Evolutionary conservation across 2,113 vertebrate species (phyloP).

Genomic region (Tylochromis polylepis): DNA sequence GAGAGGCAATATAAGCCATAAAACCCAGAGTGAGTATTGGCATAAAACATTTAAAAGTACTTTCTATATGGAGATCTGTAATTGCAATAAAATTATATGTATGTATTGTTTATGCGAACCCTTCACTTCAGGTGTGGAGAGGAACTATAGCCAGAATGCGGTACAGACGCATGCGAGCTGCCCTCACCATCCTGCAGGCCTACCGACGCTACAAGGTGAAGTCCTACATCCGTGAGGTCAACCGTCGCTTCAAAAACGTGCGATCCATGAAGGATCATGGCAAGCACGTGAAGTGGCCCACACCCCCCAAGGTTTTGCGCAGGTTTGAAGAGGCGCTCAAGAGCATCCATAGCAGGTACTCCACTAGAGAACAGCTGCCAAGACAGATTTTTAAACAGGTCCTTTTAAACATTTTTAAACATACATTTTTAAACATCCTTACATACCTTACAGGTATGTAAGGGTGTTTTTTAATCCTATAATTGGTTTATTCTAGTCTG

Average conservation of each 20-base stretch:
- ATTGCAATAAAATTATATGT: background rate
- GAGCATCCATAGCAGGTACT: constrained; percentile 84
- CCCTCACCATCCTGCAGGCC: constrained; percentile 77
- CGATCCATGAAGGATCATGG: constrained; percentile 82
- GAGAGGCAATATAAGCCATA: background rate
- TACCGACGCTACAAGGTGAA: constrained; percentile 92
- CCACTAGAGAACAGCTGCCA: background rate
- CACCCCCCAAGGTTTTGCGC: constrained; percentile 85
- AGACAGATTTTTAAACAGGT: background rate
- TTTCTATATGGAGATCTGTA: background rate
- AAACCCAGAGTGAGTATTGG: background rate
- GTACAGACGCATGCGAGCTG: constrained; percentile 85
- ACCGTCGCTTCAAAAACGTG: constrained; percentile 80
- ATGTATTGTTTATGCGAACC: background rate
- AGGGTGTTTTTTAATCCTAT: background rate
- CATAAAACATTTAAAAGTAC: fast-evolving
- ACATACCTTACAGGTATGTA: too few relatives aligned
- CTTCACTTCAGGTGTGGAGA: constrained; percentile 83
- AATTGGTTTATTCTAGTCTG: fast-evolving
- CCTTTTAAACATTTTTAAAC: too few relatives aligned
- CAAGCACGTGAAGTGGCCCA: constrained; percentile 84
- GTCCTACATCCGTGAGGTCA: constrained; percentile 84
- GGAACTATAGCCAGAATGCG: constrained; percentile 87
- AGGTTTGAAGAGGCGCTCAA: constrained; percentile 84
- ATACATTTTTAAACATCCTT: too few relatives aligned